Evolutionary conservation across 2,113 vertebrate genomes (phyloP), one percentile per base, ranked within the genome.

Genomic region (Xenotilapia longispinis): DNA sequence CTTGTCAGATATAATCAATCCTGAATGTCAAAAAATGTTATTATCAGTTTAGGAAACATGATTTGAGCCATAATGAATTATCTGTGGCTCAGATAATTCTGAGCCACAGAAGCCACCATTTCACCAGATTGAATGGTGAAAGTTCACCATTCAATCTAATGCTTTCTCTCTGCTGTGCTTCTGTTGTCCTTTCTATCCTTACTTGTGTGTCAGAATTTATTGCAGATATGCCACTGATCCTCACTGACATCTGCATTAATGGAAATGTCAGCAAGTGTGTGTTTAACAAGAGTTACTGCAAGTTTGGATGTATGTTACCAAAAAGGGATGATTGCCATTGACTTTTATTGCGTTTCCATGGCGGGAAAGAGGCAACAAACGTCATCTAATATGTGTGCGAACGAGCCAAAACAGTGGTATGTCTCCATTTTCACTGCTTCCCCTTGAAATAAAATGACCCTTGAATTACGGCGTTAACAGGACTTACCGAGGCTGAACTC

Each of bases 401-500:
- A 84, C 4, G 83, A 47, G 75, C 19, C 28, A 75, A 33, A 21
- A 60, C 45, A 79, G 28, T 40, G 26, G 5, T 54, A 75, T 17
- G 21, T 33, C 53, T 28, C 49, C 23, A 42, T 17, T 78, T 45
- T 42, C 21, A 55, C 19, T 38, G 42, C 21, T 82, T 81, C 45
- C 5, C 55, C 31, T 47, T 53, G 33, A 75, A 81, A 42, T 36
- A 75, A 87, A 88, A 81, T 68, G 10, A 88, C 11, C 33, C 31
- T 58, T 45, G 70, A 75, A 75, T 78, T 53, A 89, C 2, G 26
- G 70, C 81, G 9, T 80, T 63, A 90, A 87, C 15, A 47, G 55
- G 55, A 96, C 95, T 96, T 93, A 96, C 95, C 95, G 1, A 96
- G 84, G 84, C 93, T 94, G 86, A 96, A 93, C 84, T 96, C 95